phyloP scores from a whole-genome alignment of 2,888 invertebrate genomes.

The Axea sp. region DNA sequence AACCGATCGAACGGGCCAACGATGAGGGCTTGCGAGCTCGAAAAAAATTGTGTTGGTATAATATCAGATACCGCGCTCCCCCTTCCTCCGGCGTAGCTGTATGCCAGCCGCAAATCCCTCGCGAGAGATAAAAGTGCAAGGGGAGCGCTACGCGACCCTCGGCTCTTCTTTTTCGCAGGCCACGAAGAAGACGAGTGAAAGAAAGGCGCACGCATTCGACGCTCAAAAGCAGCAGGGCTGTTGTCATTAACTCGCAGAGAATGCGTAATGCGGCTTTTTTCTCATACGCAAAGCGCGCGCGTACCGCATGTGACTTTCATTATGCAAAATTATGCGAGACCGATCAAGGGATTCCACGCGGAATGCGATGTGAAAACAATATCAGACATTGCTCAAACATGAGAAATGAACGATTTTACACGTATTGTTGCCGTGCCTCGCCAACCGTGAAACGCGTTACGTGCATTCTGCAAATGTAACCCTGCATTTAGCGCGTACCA shows the following conservation, averaged over 20 bases:
- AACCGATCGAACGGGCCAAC: slow-evolving; percentile 30
- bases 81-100: background rate
- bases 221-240: slow-evolving; percentile 49
- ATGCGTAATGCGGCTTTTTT: slow-evolving; percentile 58
- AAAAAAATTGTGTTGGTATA: slow-evolving; percentile 53
- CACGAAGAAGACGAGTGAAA: slow-evolving; percentile 40
- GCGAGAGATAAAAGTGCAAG: slow-evolving; percentile 51
- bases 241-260: slow-evolving; percentile 57
- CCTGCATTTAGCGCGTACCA: too few relatives aligned
- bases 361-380: slow-evolving; percentile 40
- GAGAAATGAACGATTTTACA: slow-evolving; percentile 33
- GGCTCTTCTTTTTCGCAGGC: slow-evolving; percentile 45
- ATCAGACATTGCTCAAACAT: slow-evolving; percentile 32
- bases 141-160: slow-evolving; percentile 37
- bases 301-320: slow-evolving; percentile 44
- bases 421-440: slow-evolving; percentile 20
- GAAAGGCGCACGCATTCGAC: slow-evolving; percentile 27
- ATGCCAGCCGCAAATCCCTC: slow-evolving; percentile 52
- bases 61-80: slow-evolving; percentile 37
- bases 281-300: slow-evolving; percentile 44
- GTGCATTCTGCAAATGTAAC: too few relatives aligned
- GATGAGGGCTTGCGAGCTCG: background rate
- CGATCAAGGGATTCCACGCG: slow-evolving; percentile 50
- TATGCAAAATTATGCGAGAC: slow-evolving; percentile 60
- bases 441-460: slow-evolving; percentile 1